A percentile compares a stretch with the other conserved stretches of the same genome.
These are phyloP conservation scores for Papilio helenus DNA, from an alignment of 1,140 invertebrate genomes.

Conservation along the genomic window DNA sequence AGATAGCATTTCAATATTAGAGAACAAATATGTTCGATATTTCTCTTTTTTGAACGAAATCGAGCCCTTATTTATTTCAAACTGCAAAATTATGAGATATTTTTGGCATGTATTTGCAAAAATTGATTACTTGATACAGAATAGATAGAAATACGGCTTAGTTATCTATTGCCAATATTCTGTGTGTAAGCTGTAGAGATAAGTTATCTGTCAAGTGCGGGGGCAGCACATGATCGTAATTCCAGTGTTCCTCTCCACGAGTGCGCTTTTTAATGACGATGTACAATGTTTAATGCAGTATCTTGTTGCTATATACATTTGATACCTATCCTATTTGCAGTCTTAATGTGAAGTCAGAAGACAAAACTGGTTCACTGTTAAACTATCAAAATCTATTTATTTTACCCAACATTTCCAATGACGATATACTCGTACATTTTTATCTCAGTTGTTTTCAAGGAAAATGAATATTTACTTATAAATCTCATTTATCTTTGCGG, in stretches of 20 bases:
- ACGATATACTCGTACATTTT: no score
- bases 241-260: background rate
- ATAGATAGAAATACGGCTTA: slow-evolving; percentile 14
- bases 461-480: no score
- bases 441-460: no score
- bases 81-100: background rate
- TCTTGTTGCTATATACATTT: background rate
- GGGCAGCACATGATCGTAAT: background rate
- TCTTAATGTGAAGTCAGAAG: background rate
- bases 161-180: slow-evolving; percentile 14
- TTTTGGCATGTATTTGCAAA: background rate
- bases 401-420: no score
- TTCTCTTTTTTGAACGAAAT: no score
- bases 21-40: no score
- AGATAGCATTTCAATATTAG: no score
- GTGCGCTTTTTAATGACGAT: background rate
- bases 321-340: background rate
- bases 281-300: no score
- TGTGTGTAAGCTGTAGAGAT: background rate
- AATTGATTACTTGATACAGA: background rate
- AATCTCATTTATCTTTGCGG: no score
- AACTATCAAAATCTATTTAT: no score
- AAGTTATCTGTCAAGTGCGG: background rate
- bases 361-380: no score
- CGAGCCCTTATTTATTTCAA: no score